Percentiles rank a stretch among this genome's conserved stretches.
Conservation (phyloP, 2,888 invertebrate species). For the Xanthia togata region DNA sequence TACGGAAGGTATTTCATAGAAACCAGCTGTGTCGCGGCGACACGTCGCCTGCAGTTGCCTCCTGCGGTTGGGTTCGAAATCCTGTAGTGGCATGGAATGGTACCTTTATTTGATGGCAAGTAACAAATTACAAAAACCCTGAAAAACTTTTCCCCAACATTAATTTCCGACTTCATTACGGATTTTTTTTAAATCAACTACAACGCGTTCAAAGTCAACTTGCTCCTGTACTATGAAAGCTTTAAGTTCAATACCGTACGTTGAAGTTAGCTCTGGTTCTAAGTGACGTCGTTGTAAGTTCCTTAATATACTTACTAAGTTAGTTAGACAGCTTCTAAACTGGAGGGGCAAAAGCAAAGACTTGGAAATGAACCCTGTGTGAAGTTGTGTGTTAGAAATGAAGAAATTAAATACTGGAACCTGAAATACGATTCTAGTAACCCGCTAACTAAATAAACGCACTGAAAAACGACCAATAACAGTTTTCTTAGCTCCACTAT, state of each 20-base stretch:
- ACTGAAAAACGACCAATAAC: conserved; percentile 5
- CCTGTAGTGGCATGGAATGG: too few relatives aligned
- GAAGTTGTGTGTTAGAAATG: neutral
- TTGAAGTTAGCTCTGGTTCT: conserved; percentile 29
- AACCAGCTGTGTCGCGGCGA: too few relatives aligned
- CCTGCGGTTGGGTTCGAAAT: too few relatives aligned
- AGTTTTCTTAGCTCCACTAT: conserved; percentile 4
- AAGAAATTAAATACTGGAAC: neutral
- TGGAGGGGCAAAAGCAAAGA: neutral
- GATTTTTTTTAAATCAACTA: neutral
- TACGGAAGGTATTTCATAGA: too few relatives aligned
- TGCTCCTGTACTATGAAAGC: conserved; percentile 3
- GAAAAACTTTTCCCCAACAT: too few relatives aligned
- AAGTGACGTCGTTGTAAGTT: conserved; percentile 24
- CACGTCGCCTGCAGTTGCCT: too few relatives aligned
- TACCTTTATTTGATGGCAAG: too few relatives aligned
- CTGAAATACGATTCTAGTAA: neutral
- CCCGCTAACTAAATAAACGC: neutral
- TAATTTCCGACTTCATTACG: too few relatives aligned
- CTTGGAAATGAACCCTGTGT: neutral
- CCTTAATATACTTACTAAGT: conserved; percentile 11
- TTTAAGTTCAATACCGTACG: conserved; percentile 30
- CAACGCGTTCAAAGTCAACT: neutral
- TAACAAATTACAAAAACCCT: too few relatives aligned
- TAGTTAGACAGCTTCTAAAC: conserved; percentile 21